Percentiles rank a stretch among this genome's conserved stretches.
These are phyloP conservation scores for Cephalotes varians DNA, from an alignment of 2,888 invertebrate species.

Conservation along the genomic window DNA sequence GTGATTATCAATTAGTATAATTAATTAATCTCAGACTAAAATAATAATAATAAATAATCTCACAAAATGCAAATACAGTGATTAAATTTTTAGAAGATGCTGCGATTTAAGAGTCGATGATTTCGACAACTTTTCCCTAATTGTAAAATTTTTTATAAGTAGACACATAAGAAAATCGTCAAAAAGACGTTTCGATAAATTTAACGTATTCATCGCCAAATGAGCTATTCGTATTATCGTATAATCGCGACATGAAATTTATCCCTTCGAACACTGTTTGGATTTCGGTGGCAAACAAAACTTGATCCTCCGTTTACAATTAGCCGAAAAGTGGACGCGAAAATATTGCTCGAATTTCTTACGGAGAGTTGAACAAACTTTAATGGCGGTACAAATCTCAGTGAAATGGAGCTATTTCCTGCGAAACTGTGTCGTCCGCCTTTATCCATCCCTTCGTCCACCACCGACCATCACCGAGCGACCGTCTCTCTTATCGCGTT, in stretches of 20 bases:
- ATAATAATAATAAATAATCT: too few species aligned
- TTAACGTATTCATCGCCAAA: not conserved
- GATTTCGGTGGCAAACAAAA: not conserved
- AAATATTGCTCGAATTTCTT: conserved; percentile 70
- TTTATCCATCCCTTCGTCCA: conserved; percentile 40
- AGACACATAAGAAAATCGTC: not conserved
- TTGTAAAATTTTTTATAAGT: not conserved
- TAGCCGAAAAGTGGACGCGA: conserved; percentile 46
- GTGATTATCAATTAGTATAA: too few species aligned
- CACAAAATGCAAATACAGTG: too few species aligned
- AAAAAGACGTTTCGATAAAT: not conserved
- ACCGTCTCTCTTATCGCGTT: conserved; percentile 35
- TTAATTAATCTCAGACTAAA: too few species aligned
- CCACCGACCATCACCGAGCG: not conserved
- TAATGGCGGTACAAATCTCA: conserved; percentile 80
- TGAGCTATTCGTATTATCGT: not conserved
- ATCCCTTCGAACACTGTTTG: not conserved
- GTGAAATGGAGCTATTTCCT: conserved; percentile 76
- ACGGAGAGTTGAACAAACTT: conserved; percentile 65
- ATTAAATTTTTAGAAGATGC: too few species aligned
- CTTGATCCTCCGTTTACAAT: conserved; percentile 34
- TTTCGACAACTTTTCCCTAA: too few species aligned
- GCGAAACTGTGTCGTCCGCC: conserved; percentile 64
- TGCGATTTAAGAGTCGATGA: too few species aligned
- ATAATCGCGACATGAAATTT: not conserved